Evolutionary conservation across 1,140 invertebrate genomes (phyloP).

Genomic region (Drosophila nigrodunni): DNA sequence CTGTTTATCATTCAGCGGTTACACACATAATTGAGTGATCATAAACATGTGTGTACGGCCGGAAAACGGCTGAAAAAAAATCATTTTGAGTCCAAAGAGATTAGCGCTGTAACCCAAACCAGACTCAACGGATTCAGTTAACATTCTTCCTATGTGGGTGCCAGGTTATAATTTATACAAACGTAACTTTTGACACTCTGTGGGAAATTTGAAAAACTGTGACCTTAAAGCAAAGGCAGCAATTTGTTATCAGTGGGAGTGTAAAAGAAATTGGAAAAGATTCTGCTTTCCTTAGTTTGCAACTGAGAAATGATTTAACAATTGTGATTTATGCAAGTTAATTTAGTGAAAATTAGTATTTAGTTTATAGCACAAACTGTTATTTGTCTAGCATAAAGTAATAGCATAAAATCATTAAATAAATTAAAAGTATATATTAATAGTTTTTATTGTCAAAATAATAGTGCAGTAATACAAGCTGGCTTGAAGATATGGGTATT

Average conservation of each 20-base stretch:
- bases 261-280: neutral
- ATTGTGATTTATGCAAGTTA: neutral
- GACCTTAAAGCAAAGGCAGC: neutral
- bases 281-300: neutral
- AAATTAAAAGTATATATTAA: no score
- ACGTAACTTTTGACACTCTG: neutral
- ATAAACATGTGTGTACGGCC: conserved; percentile 68
- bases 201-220: neutral
- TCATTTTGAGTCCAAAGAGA: conserved; percentile 46
- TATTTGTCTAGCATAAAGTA: no score
- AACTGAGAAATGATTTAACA: no score
- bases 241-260: neutral
- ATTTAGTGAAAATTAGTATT: no score
- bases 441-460: no score
- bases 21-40: conserved; percentile 66
- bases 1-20: neutral
- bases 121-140: conserved; percentile 18
- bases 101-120: conserved; percentile 21
- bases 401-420: no score
- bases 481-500: no score
- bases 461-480: no score
- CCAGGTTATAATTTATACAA: neutral
- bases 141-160: conserved; percentile 1
- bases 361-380: no score
- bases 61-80: neutral